phyloP scores from a whole-genome alignment of 2,888 invertebrate genomes.

The Ichneumoninae sp. region DNA sequence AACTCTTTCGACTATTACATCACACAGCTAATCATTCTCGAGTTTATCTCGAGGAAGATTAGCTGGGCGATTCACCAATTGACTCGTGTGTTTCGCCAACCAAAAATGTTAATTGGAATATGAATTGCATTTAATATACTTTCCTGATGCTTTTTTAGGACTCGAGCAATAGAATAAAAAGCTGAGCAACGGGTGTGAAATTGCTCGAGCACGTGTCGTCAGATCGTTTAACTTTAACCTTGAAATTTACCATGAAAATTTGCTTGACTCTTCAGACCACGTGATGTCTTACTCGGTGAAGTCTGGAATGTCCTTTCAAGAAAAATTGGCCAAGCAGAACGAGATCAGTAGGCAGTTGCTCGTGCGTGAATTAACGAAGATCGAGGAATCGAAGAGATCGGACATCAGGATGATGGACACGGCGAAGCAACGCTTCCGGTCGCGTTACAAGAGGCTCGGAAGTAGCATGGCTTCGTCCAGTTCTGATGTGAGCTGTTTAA shows the following conservation, averaged over 20 bases:
- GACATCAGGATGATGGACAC: slow-evolving; percentile 72
- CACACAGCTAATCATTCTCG: not conserved
- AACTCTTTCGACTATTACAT: slow-evolving; percentile 51
- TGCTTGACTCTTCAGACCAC: not conserved
- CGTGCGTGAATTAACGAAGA: slow-evolving; percentile 69
- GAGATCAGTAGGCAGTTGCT: slow-evolving; percentile 70
- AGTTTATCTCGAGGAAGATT: not conserved
- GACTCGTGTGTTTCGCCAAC: not conserved
- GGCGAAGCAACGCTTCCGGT: slow-evolving; percentile 71
- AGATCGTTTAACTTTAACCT: not conserved
- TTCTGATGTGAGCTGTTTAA: slow-evolving; percentile 45
- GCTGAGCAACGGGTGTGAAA: not conserved
- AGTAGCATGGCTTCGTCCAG: slow-evolving; percentile 31
- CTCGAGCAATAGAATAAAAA: not conserved
- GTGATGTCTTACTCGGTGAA: slow-evolving; percentile 64
- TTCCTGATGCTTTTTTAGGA: not conserved
- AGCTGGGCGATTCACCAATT: slow-evolving; percentile 31
- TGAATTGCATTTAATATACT: slow-evolving; percentile 15
- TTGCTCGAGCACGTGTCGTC: not conserved
- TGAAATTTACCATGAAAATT: not conserved
- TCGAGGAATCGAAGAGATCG: slow-evolving; percentile 71
- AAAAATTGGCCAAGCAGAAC: slow-evolving; percentile 67
- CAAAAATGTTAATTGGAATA: slow-evolving; percentile 15
- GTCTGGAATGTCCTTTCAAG: slow-evolving; percentile 62
- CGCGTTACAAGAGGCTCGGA: slow-evolving; percentile 69